phyloP scores from a whole-genome alignment of 2,888 invertebrate species.

The Athrips mouffetella region DNA sequence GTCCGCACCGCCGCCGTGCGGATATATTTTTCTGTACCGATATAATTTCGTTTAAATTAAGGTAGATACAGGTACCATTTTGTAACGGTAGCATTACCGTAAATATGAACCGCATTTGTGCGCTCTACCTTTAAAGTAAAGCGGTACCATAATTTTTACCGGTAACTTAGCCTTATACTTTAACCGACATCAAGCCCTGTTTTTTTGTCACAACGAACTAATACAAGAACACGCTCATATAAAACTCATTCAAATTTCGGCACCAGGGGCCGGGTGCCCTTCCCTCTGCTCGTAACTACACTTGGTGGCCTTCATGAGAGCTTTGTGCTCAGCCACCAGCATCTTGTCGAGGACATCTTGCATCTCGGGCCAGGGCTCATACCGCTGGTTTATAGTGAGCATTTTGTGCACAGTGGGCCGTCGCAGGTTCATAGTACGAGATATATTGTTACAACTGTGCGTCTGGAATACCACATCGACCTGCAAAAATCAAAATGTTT shows the following conservation, averaged over 20 bases:
- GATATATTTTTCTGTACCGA: no score
- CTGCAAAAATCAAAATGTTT: slow-evolving; percentile 40
- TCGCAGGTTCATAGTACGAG: slow-evolving; percentile 63
- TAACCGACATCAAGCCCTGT: no score
- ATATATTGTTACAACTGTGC: slow-evolving; percentile 44
- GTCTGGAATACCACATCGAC: slow-evolving; percentile 53
- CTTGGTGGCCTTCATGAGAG: slow-evolving; percentile 16
- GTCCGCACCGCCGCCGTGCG: no score
- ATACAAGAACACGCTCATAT: neutral
- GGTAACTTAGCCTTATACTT: no score
- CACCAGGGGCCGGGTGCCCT: neutral
- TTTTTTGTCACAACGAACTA: no score
- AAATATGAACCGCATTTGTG: no score
- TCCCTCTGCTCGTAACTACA: slow-evolving; percentile 14
- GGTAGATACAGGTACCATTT: no score
- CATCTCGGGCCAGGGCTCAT: slow-evolving; percentile 64
- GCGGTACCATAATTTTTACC: no score
- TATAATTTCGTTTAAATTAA: no score
- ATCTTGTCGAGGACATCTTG: slow-evolving; percentile 60
- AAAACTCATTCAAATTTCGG: neutral
- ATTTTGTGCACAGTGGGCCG: slow-evolving; percentile 55
- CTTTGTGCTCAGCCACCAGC: slow-evolving; percentile 47
- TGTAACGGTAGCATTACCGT: no score
- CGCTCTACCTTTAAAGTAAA: no score
- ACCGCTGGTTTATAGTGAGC: slow-evolving; percentile 52